Evolutionary conservation across 2,888 invertebrate species (phyloP).

Genomic region (Apodemia mormo): DNA sequence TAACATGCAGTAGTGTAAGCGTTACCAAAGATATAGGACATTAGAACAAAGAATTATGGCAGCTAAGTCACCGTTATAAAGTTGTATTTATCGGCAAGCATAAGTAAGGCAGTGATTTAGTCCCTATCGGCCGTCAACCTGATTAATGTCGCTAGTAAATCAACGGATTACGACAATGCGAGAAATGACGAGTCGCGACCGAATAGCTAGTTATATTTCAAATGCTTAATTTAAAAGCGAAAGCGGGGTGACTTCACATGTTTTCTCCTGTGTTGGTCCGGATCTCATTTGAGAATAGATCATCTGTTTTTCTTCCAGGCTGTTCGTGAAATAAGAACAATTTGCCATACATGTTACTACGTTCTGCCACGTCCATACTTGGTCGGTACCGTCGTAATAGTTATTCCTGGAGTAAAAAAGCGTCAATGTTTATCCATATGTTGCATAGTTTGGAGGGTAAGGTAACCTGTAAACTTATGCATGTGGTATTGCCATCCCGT

Average conservation of each 20-base stretch:
- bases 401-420: no score
- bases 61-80: slow-evolving; percentile 48
- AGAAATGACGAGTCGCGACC: slow-evolving; percentile 81
- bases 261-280: no score
- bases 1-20: slow-evolving; percentile 77
- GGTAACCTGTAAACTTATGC: no score
- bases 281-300: no score
- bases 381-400: no score
- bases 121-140: slow-evolving; percentile 81
- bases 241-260: slow-evolving; percentile 18
- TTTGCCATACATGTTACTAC: no score
- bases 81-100: slow-evolving; percentile 50
- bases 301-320: no score
- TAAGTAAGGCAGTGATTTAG: slow-evolving; percentile 72
- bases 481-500: no score
- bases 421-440: no score
- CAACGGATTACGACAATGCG: slow-evolving; percentile 82
- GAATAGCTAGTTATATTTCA: slow-evolving; percentile 66
- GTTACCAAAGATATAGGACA: slow-evolving; percentile 47
- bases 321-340: no score
- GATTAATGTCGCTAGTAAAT: slow-evolving; percentile 81
- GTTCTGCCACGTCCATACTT: no score
- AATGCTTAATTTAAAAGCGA: slow-evolving; percentile 41
- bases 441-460: no score
- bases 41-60: slow-evolving; percentile 41